These are phyloP conservation scores for Paramormyrops kingsleyae DNA, from an alignment of 2,113 vertebrate species.

Conservation along the genomic window DNA sequence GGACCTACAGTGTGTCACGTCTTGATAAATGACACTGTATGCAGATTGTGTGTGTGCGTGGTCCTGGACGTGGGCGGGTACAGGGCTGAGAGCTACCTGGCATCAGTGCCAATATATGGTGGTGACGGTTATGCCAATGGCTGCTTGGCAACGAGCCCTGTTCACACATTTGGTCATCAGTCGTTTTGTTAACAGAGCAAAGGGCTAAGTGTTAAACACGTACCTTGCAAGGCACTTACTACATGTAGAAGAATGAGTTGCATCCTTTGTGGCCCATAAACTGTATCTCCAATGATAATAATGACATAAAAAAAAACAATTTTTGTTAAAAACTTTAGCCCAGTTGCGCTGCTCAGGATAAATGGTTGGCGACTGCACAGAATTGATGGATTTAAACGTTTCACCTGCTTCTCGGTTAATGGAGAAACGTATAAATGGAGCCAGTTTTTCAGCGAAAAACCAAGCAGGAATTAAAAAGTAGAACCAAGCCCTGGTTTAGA, in stretches of 20 bases:
- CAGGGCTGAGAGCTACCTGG: background rate
- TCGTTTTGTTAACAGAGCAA: background rate
- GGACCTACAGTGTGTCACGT: background rate
- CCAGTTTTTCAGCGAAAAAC: background rate
- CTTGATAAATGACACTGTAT: background rate
- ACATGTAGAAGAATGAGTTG: background rate
- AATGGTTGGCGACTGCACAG: background rate
- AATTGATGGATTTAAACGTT: background rate
- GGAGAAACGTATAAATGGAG: background rate
- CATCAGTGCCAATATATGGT: background rate
- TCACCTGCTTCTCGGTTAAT: background rate
- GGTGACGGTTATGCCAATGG: background rate
- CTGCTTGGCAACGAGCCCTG: background rate
- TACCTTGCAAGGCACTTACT: background rate
- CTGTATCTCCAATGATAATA: background rate
- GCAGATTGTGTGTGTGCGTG: background rate
- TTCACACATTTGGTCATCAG: background rate
- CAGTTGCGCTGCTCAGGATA: background rate
- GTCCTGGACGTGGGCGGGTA: background rate
- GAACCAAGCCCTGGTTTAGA: conserved; percentile 10
- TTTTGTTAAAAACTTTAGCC: background rate
- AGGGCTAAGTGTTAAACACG: background rate
- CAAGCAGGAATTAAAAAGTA: conserved; percentile 8
- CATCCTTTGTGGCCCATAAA: background rate
- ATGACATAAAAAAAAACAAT: background rate